phyloP scores from a whole-genome alignment of 2,888 invertebrate genomes.

The Mamestra brassicae region DNA sequence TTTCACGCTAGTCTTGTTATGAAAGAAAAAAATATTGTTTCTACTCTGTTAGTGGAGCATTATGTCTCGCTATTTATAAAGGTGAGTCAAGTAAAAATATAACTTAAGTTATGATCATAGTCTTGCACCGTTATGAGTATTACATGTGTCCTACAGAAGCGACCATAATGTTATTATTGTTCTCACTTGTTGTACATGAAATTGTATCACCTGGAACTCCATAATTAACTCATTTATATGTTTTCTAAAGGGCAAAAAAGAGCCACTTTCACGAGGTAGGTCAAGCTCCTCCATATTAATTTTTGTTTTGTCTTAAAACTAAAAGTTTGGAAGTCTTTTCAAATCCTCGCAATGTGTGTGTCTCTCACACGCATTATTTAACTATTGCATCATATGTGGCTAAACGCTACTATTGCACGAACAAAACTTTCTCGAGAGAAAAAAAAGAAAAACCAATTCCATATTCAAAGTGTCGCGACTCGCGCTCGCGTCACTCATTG shows the following conservation, averaged over 20 bases:
- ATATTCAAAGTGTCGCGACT: constrained; percentile 65
- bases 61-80: constrained; percentile 38
- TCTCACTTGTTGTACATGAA: constrained; percentile 10
- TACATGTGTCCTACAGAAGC: background rate
- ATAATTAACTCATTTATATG: constrained; percentile 39
- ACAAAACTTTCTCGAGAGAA: constrained; percentile 50
- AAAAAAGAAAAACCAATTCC: constrained; percentile 53
- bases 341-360: constrained; percentile 5
- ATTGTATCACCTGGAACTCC: constrained; percentile 43
- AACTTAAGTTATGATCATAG: constrained; percentile 21
- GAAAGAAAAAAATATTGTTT: constrained; percentile 48
- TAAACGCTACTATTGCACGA: constrained; percentile 49
- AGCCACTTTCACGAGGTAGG: constrained; percentile 27
- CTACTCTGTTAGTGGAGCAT: constrained; percentile 25
- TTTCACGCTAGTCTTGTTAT: constrained; percentile 49
- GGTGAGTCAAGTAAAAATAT: constrained; percentile 7
- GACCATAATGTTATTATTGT: constrained; percentile 23
- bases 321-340: constrained; percentile 21
- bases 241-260: constrained; percentile 37
- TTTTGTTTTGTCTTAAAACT: constrained; percentile 23
- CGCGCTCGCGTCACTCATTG: constrained; percentile 67
- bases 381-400: constrained; percentile 31
- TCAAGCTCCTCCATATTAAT: constrained; percentile 17
- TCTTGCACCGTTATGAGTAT: constrained; percentile 5
- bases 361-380: constrained; percentile 36